phyloP scores from a whole-genome alignment of 2,797 vertebrate genomes.

The Anguilla anguilla region DNA sequence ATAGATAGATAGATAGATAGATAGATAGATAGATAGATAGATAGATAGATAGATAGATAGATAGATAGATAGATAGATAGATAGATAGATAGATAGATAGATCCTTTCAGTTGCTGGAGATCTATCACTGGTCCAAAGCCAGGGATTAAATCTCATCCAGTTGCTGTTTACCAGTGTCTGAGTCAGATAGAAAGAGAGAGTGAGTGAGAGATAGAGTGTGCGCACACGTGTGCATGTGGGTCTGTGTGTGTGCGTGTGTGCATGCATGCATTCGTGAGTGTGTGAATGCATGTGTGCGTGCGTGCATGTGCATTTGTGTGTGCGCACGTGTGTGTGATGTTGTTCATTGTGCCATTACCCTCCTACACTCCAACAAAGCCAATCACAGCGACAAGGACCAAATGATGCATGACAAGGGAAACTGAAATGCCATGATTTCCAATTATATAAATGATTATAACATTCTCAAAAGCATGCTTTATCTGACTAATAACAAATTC shows the following conservation, averaged over 20 bases:
- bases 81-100: not conserved
- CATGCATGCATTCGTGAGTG: too few species aligned
- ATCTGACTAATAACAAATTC: not conserved
- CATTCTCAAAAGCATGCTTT: not conserved
- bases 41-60: too few species aligned
- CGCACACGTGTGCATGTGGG: too few species aligned
- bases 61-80: not conserved
- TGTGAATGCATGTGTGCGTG: too few species aligned
- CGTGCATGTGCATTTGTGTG: too few species aligned
- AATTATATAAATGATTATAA: too few species aligned
- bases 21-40: not conserved
- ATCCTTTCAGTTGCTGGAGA: constrained; percentile 27
- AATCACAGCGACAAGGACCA: not conserved
- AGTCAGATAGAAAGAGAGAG: not conserved
- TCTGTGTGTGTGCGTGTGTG: not conserved
- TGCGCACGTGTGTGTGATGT: not conserved
- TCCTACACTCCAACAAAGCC: not conserved
- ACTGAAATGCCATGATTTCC: not conserved
- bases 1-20: too few species aligned
- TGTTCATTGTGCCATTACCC: not conserved
- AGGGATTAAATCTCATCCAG: constrained; percentile 36
- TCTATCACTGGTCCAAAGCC: constrained; percentile 4
- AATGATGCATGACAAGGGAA: not conserved
- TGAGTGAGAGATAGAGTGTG: not conserved
- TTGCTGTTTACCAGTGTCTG: constrained; percentile 24